Evolutionary conservation across 1,140 invertebrate species (phyloP).

Genomic region (Stegodyphus mimosarum): DNA sequence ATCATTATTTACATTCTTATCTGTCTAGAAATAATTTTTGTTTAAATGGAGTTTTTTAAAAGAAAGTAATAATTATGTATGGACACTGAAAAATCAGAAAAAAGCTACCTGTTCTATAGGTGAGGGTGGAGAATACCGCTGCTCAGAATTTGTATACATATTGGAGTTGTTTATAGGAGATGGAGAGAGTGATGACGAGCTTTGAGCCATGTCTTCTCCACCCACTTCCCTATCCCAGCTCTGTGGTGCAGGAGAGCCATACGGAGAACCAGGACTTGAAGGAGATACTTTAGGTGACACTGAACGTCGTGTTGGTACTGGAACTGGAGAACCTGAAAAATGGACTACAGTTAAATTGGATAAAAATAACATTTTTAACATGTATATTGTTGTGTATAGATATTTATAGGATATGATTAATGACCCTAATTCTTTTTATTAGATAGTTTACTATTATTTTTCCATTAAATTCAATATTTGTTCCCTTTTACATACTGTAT

Average conservation of each 20-base stretch:
- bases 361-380: too few relatives aligned
- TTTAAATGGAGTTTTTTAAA: too few relatives aligned
- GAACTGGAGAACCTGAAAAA: slow-evolving; percentile 67
- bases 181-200: background rate
- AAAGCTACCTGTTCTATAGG: slow-evolving; percentile 41
- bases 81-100: too few relatives aligned
- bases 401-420: too few relatives aligned
- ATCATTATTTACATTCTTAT: too few relatives aligned
- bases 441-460: too few relatives aligned
- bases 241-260: slow-evolving; percentile 27
- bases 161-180: slow-evolving; percentile 41
- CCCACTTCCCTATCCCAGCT: slow-evolving; percentile 39
- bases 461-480: too few relatives aligned
- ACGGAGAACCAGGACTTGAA: background rate
- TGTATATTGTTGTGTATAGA: too few relatives aligned
- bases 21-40: too few relatives aligned
- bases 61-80: too few relatives aligned
- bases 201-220: slow-evolving; percentile 56
- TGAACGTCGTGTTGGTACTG: slow-evolving; percentile 65
- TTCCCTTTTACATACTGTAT: too few relatives aligned
- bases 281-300: slow-evolving; percentile 43
- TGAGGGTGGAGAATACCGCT: slow-evolving; percentile 28
- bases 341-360: background rate
- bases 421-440: too few relatives aligned
- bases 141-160: slow-evolving; percentile 11